Conservation (phyloP, 2,888 invertebrate genomes). For the Pristionchus entomophagus region DNA sequence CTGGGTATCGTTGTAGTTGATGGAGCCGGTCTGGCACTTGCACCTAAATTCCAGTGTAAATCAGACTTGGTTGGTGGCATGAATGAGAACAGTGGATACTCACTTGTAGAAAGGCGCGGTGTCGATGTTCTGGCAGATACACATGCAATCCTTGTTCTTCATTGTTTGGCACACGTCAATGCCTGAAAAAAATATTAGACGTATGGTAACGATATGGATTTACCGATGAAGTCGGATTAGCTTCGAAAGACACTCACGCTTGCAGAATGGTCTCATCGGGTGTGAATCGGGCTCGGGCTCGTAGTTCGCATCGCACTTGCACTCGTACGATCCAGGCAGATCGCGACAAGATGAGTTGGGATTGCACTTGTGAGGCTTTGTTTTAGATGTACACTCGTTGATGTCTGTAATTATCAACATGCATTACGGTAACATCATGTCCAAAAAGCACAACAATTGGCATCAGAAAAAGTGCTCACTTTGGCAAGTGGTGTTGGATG, state of each 20-base stretch:
- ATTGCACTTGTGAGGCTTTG: conserved; percentile 45
- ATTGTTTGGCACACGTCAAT: conserved; percentile 30
- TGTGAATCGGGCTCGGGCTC: conserved; percentile 22
- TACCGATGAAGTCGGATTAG: background rate
- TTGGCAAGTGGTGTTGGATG: background rate
- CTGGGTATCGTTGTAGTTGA: conserved; percentile 44
- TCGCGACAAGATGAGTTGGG: conserved; percentile 16
- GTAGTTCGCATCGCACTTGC: conserved; percentile 43
- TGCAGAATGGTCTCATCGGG: conserved; percentile 47
- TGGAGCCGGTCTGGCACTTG: conserved; percentile 29
- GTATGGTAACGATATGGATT: background rate
- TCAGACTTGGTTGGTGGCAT: too few relatives aligned
- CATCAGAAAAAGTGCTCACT: background rate
- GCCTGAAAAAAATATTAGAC: background rate
- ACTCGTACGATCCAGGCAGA: conserved; percentile 42
- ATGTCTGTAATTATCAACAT: background rate
- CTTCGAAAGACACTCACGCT: background rate
- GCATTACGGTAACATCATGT: background rate
- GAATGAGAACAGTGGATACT: background rate
- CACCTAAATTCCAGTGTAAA: background rate
- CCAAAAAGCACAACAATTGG: background rate
- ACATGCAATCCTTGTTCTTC: background rate
- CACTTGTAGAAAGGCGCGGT: conserved; percentile 42
- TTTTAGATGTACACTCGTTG: conserved; percentile 39
- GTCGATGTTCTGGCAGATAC: conserved; percentile 39